Conservation (phyloP, 2,888 invertebrate species). For the Ypsolopha sequella region DNA sequence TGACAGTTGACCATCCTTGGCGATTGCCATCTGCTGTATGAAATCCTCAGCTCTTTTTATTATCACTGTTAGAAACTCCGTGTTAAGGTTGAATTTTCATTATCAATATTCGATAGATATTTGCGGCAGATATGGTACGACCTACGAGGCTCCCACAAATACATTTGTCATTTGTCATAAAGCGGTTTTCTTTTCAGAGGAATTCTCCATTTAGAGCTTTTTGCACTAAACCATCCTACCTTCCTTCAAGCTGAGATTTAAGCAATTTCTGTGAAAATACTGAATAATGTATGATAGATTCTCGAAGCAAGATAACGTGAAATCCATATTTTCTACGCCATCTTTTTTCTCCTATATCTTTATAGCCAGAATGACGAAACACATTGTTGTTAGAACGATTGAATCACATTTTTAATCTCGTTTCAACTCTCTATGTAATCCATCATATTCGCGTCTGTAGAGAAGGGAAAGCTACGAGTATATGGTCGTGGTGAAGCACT, state of each 20-base stretch:
- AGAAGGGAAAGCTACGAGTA: constrained; percentile 44
- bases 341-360: background rate
- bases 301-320: background rate
- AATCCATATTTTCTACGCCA: background rate
- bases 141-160: constrained; percentile 6
- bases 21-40: constrained; percentile 17
- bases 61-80: background rate
- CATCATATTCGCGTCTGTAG: constrained; percentile 5
- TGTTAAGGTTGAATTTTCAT: background rate
- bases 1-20: constrained; percentile 19
- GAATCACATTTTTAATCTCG: background rate
- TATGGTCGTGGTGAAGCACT: constrained; percentile 31
- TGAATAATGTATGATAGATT: background rate
- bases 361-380: background rate
- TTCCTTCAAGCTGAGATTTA: background rate
- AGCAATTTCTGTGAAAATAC: background rate
- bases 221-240: background rate
- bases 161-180: background rate
- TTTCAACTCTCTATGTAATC: background rate
- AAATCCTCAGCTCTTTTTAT: constrained; percentile 3
- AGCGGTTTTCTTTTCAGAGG: background rate
- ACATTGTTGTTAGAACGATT: background rate
- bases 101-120: background rate
- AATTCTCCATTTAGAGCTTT: background rate
- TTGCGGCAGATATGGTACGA: background rate